Conservation (phyloP, 2,888 invertebrate genomes). For the Fissipunctia ypsillon region DNA sequence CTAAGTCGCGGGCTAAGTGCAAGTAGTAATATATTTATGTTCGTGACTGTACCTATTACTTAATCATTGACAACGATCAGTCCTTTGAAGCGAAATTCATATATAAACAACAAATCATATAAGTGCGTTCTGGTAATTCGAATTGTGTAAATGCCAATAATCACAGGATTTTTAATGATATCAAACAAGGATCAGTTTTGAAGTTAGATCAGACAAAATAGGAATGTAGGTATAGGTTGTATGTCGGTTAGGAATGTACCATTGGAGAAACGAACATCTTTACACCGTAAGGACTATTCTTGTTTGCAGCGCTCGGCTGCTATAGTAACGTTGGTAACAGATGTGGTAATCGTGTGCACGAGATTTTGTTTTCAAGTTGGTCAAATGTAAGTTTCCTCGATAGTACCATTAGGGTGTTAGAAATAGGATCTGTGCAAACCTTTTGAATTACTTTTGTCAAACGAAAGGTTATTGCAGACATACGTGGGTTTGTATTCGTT, state of each 20-base stretch:
- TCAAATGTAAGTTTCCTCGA: no score
- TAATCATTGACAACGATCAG: not conserved
- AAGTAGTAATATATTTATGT: no score
- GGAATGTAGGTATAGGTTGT: not conserved
- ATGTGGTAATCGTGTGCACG: no score
- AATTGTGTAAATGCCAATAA: constrained; percentile 31
- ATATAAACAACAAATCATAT: constrained; percentile 1
- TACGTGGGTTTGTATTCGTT: not conserved
- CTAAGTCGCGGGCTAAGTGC: no score
- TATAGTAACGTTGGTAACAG: no score
- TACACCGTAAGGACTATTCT: no score
- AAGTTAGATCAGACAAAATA: constrained; percentile 16
- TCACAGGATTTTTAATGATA: constrained; percentile 2
- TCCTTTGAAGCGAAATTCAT: constrained; percentile 27
- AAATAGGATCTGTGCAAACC: constrained; percentile 15
- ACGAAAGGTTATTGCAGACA: not conserved
- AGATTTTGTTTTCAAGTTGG: no score
- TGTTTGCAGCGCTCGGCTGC: no score
- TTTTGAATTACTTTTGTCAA: not conserved
- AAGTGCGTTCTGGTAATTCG: not conserved
- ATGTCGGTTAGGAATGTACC: not conserved
- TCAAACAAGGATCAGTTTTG: constrained; percentile 27
- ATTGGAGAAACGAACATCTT: no score
- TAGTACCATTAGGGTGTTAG: constrained; percentile 1
- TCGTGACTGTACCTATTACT: no score